Conservation (phyloP, 1,140 invertebrate genomes). For the Pachypeltis micranthus region DNA sequence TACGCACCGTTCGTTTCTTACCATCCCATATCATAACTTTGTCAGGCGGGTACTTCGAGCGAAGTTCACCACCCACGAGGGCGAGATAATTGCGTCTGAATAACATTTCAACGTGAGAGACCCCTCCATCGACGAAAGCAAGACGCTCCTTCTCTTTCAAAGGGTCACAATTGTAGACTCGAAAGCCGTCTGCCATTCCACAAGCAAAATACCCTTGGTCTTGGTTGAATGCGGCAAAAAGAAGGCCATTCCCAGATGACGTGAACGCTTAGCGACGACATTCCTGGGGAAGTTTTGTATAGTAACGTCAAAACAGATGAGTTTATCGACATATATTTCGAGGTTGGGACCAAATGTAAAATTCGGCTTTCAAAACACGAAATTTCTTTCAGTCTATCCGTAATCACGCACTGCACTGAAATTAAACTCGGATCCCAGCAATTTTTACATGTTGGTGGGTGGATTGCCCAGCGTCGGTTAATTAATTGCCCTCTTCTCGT, state of each 20-base stretch:
- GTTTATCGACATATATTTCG: too few species aligned
- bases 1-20: constrained; percentile 85
- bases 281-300: too few species aligned
- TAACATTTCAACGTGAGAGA: constrained; percentile 93
- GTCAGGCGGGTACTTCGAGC: constrained; percentile 85
- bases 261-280: too few species aligned
- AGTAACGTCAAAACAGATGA: too few species aligned
- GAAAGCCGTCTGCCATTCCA: constrained; percentile 90
- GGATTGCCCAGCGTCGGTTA: too few species aligned
- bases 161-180: constrained; percentile 95
- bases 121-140: constrained; percentile 77
- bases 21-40: constrained; percentile 98
- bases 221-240: constrained; percentile 93
- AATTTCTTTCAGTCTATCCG: too few species aligned
- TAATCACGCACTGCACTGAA: too few species aligned
- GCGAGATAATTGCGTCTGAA: constrained; percentile 96
- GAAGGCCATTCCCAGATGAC: constrained; percentile 61
- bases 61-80: constrained; percentile 81
- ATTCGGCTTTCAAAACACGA: too few species aligned
- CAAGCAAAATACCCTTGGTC: constrained; percentile 98
- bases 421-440: too few species aligned
- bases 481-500: too few species aligned
- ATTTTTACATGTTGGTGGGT: too few species aligned
- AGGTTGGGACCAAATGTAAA: too few species aligned
- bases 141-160: constrained; percentile 92